These are phyloP conservation scores for Ophion costatus DNA, from an alignment of 2,888 invertebrate genomes.

Conservation along the genomic window DNA sequence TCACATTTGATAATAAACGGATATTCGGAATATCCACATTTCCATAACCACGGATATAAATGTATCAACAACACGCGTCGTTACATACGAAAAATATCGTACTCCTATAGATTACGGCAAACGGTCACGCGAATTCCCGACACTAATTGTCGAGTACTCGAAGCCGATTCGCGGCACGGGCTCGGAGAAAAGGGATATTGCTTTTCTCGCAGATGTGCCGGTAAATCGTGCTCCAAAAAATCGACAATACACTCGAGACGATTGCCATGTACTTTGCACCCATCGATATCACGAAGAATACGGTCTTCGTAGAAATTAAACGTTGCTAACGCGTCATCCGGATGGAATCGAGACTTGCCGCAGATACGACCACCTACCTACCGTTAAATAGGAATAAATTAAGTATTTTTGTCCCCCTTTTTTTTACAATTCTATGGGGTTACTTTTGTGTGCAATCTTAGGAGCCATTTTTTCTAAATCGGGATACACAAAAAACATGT, in stretches of 20 bases:
- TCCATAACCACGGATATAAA: conserved; percentile 58
- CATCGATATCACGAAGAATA: conserved; percentile 56
- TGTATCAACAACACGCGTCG: conserved; percentile 67
- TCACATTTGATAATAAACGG: conserved; percentile 50
- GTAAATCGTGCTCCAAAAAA: conserved; percentile 25
- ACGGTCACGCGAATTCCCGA: conserved; percentile 45
- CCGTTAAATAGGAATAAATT: conserved; percentile 66
- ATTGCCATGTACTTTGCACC: conserved; percentile 55
- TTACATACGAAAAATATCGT: conserved; percentile 67
- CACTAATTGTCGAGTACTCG: conserved; percentile 17
- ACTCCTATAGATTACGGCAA: conserved; percentile 65
- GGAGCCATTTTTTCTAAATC: not conserved
- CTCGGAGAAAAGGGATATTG: not conserved
- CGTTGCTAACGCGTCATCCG: conserved; percentile 2
- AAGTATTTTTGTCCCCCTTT: conserved; percentile 52
- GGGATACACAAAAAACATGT: not conserved
- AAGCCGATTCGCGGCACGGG: conserved; percentile 47
- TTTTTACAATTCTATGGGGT: conserved; percentile 25
- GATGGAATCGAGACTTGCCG: conserved; percentile 10
- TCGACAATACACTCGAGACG: conserved; percentile 41
- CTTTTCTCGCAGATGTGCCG: conserved; percentile 5
- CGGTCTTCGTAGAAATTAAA: conserved; percentile 20
- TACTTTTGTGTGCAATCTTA: conserved; percentile 30
- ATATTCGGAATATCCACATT: conserved; percentile 42
- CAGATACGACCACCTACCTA: conserved; percentile 50